Percentiles rank a stretch among this genome's conserved stretches.
phyloP scores from a whole-genome alignment of 2,888 invertebrate genomes.

The Amaurobius ferox region DNA sequence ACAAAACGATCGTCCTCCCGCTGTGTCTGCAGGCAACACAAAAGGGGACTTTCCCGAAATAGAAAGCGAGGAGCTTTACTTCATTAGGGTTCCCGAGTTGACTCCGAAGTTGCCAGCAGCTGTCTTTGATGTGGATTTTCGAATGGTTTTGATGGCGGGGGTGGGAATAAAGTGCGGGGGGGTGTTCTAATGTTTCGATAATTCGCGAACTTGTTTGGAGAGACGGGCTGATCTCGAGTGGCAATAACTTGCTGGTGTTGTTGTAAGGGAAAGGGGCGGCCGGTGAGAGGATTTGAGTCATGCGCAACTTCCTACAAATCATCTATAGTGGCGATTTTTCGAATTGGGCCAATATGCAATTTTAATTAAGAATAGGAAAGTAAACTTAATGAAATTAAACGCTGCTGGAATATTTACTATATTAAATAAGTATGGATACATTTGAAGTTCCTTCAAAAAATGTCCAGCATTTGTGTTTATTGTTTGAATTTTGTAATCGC shows the following conservation, averaged over 20 bases:
- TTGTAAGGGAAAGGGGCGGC: background rate
- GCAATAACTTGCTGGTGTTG: slow-evolving; percentile 16
- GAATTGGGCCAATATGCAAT: too few relatives aligned
- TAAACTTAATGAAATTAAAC: too few relatives aligned
- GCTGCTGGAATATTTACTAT: too few relatives aligned
- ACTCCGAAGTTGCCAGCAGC: slow-evolving; percentile 58
- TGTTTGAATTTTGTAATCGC: too few relatives aligned
- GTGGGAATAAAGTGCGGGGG: background rate
- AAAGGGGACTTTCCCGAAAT: slow-evolving; percentile 49
- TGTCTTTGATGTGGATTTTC: slow-evolving; percentile 54
- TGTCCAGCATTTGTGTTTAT: too few relatives aligned
- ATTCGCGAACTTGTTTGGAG: slow-evolving; percentile 12
- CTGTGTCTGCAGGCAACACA: slow-evolving; percentile 19
- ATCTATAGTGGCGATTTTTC: too few relatives aligned
- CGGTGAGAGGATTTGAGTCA: too few relatives aligned
- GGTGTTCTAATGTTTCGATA: background rate
- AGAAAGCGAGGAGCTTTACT: slow-evolving; percentile 60
- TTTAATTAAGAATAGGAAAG: too few relatives aligned
- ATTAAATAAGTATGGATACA: too few relatives aligned
- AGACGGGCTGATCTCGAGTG: slow-evolving; percentile 3
- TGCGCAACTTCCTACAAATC: too few relatives aligned
- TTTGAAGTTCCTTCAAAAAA: too few relatives aligned
- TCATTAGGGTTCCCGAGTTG: slow-evolving; percentile 59
- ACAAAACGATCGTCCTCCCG: slow-evolving; percentile 63
- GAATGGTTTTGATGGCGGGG: slow-evolving; percentile 18